Conservation (phyloP, 2,888 invertebrate species). For the Helicoverpa assulta region DNA sequence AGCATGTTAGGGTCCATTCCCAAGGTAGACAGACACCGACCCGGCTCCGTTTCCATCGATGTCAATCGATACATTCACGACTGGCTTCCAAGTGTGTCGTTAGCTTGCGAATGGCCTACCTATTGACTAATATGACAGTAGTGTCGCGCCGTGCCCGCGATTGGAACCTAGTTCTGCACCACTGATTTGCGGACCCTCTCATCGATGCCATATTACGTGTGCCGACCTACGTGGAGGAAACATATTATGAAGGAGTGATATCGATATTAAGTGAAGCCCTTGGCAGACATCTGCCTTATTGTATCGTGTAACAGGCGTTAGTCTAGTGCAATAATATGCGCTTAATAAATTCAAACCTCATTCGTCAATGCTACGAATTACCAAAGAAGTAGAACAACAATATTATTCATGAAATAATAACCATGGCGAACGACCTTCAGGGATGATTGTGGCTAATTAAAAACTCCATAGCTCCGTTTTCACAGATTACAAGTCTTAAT, state of each 20-base stretch:
- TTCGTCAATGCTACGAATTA: not conserved
- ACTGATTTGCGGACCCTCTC: slow-evolving; percentile 50
- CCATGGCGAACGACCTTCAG: slow-evolving; percentile 36
- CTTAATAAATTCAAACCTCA: not conserved
- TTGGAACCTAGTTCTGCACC: slow-evolving; percentile 22
- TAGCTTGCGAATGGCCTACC: slow-evolving; percentile 61
- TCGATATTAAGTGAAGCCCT: slow-evolving; percentile 22
- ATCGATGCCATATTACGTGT: slow-evolving; percentile 25
- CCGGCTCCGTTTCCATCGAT: slow-evolving; percentile 73
- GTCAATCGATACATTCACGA: slow-evolving; percentile 74
- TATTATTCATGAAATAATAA: slow-evolving; percentile 22
- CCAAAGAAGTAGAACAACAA: slow-evolving; percentile 2
- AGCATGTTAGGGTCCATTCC: slow-evolving; percentile 59
- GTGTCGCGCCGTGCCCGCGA: slow-evolving; percentile 39
- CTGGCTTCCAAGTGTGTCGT: slow-evolving; percentile 71
- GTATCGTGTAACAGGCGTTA: not conserved
- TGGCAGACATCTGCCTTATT: slow-evolving; percentile 3
- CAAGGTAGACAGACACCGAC: slow-evolving; percentile 65
- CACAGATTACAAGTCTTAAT: slow-evolving; percentile 37
- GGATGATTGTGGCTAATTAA: slow-evolving; percentile 1
- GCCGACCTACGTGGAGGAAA: slow-evolving; percentile 9
- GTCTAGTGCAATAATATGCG: not conserved
- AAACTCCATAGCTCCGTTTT: slow-evolving; percentile 31
- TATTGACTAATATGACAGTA: slow-evolving; percentile 60
- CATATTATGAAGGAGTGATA: slow-evolving; percentile 14